phyloP scores from a whole-genome alignment of 2,113 vertebrate genomes.

The Agapornis roseicollis region DNA sequence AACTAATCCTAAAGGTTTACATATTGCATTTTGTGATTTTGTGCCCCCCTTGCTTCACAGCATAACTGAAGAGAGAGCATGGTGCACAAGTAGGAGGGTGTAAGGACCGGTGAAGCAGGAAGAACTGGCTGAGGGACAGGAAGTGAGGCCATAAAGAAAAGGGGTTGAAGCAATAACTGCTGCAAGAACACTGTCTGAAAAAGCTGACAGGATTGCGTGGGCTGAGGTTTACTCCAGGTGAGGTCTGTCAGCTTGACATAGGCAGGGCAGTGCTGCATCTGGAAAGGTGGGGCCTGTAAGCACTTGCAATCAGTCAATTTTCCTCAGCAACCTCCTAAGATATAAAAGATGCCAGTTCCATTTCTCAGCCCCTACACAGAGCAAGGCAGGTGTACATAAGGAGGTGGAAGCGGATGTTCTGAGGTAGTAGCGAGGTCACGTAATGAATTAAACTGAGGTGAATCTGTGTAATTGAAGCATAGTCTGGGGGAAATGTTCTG shows the following conservation, averaged over 20 bases:
- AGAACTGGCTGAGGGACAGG: not conserved
- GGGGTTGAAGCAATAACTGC: not conserved
- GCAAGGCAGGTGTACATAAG: fast-evolving
- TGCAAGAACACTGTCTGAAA: not conserved
- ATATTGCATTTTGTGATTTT: too few species aligned
- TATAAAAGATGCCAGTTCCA: not conserved
- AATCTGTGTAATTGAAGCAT: not conserved
- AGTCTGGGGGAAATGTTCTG: not conserved
- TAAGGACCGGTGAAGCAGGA: not conserved
- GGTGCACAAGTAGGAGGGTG: not conserved
- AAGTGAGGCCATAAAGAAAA: not conserved
- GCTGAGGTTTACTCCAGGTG: not conserved
- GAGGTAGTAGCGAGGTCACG: not conserved
- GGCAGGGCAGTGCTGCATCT: not conserved
- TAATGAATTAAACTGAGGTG: not conserved
- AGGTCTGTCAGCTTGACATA: not conserved
- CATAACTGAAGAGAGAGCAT: not conserved
- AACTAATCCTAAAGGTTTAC: too few species aligned
- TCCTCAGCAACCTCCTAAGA: not conserved
- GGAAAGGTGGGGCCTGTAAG: not conserved
- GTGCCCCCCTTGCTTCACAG: too few species aligned
- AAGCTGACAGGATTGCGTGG: not conserved
- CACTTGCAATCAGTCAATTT: not conserved
- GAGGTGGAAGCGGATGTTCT: not conserved
- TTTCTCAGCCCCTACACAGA: not conserved